Percentiles rank a stretch among this genome's conserved stretches.
Conservation (phyloP, 2,797 vertebrate genomes). For the Gymnoscopelus microlampas region DNA sequence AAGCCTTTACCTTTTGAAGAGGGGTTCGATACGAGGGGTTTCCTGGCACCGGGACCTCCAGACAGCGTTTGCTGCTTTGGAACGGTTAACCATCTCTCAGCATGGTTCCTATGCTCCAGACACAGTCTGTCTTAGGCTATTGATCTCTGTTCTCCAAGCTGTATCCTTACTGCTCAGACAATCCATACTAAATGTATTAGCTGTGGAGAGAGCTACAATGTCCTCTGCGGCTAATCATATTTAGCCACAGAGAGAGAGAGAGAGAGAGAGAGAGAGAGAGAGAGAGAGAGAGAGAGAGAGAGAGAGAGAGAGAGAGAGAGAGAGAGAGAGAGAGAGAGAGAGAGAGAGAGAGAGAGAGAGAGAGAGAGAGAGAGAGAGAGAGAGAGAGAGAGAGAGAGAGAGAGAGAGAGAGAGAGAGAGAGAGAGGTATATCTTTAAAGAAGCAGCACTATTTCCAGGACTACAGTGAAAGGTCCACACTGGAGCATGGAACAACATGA, state of each 20-base stretch:
- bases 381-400: not conserved
- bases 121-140: slow-evolving; percentile 77
- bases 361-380: slow-evolving; percentile 47
- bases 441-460: slow-evolving; percentile 50
- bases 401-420: slow-evolving; percentile 35
- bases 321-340: slow-evolving; percentile 26
- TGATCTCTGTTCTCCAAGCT: slow-evolving; percentile 65
- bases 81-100: slow-evolving; percentile 77
- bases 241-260: slow-evolving; percentile 67
- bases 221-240: slow-evolving; percentile 82
- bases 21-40: slow-evolving; percentile 69
- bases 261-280: not conserved
- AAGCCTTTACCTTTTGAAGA: slow-evolving; percentile 73
- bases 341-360: slow-evolving; percentile 36
- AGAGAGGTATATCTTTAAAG: slow-evolving; percentile 11
- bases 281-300: slow-evolving; percentile 35
- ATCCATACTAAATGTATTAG: slow-evolving; percentile 83
- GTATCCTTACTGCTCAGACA: slow-evolving; percentile 78
- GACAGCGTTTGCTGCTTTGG: slow-evolving; percentile 68
- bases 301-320: slow-evolving; percentile 38
- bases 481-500: slow-evolving; percentile 37
- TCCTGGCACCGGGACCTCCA: slow-evolving; percentile 73
- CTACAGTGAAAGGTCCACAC: slow-evolving; percentile 53
- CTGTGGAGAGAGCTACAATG: slow-evolving; percentile 81
- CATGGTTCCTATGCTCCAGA: slow-evolving; percentile 77